Base-by-base conservation (phyloP, 2,113 vertebrate genomes). In the Conger conger region DNA sequence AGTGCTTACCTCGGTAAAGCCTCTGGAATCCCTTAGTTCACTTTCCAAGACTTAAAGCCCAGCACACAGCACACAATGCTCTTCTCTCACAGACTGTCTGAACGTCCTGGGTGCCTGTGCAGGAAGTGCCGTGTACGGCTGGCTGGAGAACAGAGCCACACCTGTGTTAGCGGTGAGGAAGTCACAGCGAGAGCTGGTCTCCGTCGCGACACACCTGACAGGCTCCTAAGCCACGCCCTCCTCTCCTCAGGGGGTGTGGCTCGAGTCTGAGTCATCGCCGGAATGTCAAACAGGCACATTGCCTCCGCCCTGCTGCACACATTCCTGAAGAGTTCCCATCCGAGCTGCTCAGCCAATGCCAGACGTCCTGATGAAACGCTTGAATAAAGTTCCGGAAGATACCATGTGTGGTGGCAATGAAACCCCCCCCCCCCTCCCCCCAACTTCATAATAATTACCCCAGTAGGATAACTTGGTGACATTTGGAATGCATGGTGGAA, bases 151-250 rank as follows among this genome's bases (percentile, higher is more conserved):
- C 11, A 15, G 18, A 60, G 54, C 53, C 79, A 54, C 84, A 76
- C 84, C 84, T 85, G 57, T 76, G 40, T 60, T 23, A 82, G 13
- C 30, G 53, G 15, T 1, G 53, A 83, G 13, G 3, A 36, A 17
- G 85, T 68, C 33, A 63, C 18, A 36, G 17, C 37, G 27, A 76
- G 54, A 73, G 85, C 45, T 1, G 45, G 63, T 36, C 40, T 68
- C 76, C 82, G 15, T 76, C 88, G 84, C 79, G 42, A 84, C 60
- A n/a, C 76, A 82, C 86, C 86, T 87, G 80, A 83, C 20, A 81
- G 36, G 16, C 35, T 35, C 20, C 63, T 86, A 42, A 68, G 11
- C 78, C 82, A 57, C 78, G 37, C 86, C 86, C 79, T 8, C 33
- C 84, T 73, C 76, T 37, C 54, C 83, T 38, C 42, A 6, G 45